These are phyloP conservation scores for Acanthurus tractus DNA, from an alignment of 2,797 vertebrate genomes.

Conservation along the genomic window DNA sequence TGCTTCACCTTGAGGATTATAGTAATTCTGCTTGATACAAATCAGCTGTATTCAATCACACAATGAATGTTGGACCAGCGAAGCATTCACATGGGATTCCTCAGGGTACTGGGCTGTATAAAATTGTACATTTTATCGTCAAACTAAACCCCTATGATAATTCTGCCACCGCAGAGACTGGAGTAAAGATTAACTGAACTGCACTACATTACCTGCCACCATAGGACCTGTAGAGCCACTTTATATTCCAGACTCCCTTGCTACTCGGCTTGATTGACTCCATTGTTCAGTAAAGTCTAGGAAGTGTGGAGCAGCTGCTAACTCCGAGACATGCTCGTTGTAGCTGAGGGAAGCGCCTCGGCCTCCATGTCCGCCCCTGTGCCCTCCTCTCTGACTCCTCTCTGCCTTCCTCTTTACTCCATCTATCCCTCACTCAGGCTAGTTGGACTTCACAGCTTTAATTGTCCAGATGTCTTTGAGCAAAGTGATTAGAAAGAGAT, in stretches of 20 bases:
- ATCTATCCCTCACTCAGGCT: conserved; percentile 31
- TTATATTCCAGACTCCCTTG: conserved; percentile 15
- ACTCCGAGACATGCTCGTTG: conserved; percentile 19
- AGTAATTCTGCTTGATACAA: no score
- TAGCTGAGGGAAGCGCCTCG: conserved; percentile 19
- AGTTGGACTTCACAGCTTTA: conserved; percentile 39
- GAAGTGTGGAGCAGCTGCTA: neutral
- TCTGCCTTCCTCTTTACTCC: conserved; percentile 24
- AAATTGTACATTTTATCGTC: no score
- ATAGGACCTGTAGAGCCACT: neutral
- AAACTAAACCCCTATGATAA: neutral
- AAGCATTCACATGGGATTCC: neutral
- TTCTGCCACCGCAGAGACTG: neutral
- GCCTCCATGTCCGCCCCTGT: conserved; percentile 5
- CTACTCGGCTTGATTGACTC: conserved; percentile 2
- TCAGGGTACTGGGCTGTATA: no score
- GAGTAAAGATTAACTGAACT: neutral
- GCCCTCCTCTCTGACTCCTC: conserved; percentile 1
- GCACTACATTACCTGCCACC: neutral
- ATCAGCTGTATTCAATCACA: neutral
- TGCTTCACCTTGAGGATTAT: neutral
- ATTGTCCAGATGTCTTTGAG: conserved; percentile 60
- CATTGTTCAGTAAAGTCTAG: conserved; percentile 22
- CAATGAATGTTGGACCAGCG: neutral
- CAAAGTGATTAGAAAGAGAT: conserved; percentile 68